phyloP scores from a whole-genome alignment of 2,888 invertebrate genomes.

The Loripinus fragilis region DNA sequence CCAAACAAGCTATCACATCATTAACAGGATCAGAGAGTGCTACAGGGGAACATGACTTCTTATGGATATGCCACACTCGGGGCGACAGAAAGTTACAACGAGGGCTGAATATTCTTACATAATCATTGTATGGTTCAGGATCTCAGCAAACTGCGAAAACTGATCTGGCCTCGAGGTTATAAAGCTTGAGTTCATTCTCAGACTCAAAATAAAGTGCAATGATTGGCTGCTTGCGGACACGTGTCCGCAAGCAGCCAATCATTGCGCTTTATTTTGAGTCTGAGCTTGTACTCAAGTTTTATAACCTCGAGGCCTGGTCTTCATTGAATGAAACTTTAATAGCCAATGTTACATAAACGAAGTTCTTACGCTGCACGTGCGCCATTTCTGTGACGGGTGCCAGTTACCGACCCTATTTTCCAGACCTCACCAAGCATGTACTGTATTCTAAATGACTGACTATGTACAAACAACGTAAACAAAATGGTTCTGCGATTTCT shows the following conservation, averaged over 20 bases:
- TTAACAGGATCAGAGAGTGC: slow-evolving; percentile 1
- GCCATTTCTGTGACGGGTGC: background rate
- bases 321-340: background rate
- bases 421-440: no score
- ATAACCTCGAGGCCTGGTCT: slow-evolving; percentile 4
- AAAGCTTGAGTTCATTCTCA: no score
- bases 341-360: background rate
- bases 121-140: background rate
- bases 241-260: no score
- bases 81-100: background rate
- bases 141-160: background rate
- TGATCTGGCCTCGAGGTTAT: background rate
- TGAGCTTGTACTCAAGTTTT: no score
- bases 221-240: no score
- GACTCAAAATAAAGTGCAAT: no score
- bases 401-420: background rate
- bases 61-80: background rate
- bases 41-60: background rate
- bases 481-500: background rate
- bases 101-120: background rate
- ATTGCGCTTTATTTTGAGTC: no score
- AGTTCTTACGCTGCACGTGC: background rate
- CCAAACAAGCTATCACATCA: background rate
- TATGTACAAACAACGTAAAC: no score
- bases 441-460: no score